These are phyloP conservation scores for Thymelicus acteon DNA, from an alignment of 2,888 invertebrate species.

Conservation along the genomic window DNA sequence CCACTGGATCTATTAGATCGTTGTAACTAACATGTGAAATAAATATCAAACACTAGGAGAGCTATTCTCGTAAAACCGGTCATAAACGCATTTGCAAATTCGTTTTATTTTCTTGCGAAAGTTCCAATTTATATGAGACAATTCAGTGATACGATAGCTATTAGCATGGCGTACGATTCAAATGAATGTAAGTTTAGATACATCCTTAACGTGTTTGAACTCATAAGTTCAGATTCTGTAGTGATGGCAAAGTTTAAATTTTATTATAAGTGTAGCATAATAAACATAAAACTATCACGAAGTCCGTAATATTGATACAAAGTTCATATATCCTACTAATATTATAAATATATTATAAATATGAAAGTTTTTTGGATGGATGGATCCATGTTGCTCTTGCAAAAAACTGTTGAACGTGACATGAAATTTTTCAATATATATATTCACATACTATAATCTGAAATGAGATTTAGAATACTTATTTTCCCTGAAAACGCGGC, in stretches of 20 bases:
- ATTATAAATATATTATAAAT: no score
- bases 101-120: neutral
- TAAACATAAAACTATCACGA: no score
- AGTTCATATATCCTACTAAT: no score
- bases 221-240: neutral
- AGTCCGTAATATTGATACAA: no score
- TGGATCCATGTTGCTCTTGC: no score
- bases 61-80: neutral
- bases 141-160: neutral
- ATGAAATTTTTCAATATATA: no score
- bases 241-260: neutral
- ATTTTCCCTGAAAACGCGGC: no score
- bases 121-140: neutral
- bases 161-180: neutral
- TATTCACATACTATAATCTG: no score
- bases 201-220: neutral
- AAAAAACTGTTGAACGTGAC: no score
- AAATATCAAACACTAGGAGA: neutral
- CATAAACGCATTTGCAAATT: constrained; percentile 4
- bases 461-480: no score
- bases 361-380: no score
- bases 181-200: neutral
- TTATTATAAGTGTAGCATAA: neutral
- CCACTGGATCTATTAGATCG: neutral
- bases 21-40: neutral